phyloP scores from a whole-genome alignment of 2,113 vertebrate genomes.

The Odontesthes bonariensis region DNA sequence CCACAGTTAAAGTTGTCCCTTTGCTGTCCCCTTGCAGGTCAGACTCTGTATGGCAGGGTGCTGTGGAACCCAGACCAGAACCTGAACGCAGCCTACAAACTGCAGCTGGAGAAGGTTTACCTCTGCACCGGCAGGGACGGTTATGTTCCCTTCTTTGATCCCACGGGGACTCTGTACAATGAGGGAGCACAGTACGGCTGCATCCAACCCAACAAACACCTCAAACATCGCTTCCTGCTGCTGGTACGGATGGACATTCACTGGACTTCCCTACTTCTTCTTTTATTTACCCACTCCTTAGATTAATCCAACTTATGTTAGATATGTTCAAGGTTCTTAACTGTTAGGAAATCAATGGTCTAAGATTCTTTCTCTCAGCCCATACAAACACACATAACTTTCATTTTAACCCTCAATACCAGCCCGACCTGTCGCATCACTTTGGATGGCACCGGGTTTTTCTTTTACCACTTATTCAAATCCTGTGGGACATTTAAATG shows the following conservation, averaged over 20 bases:
- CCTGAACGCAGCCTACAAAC: conserved; percentile 92
- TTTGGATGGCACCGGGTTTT: no score
- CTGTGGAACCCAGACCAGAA: conserved; percentile 98
- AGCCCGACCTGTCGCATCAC: no score
- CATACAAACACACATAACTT: no score
- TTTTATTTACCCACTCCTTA: no score
- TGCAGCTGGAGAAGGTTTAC: conserved; percentile 97
- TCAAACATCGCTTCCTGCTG: conserved; percentile 95
- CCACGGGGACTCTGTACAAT: conserved; percentile 94
- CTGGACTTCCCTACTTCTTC: accelerated
- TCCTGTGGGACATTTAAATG: no score
- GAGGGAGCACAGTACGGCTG: conserved; percentile 98
- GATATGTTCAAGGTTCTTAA: no score
- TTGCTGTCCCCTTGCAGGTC: conserved; percentile 83
- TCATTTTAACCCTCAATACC: no score
- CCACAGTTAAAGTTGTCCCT: neutral
- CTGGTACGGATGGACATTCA: conserved; percentile 81
- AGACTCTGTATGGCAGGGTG: conserved; percentile 93
- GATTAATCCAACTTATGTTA: no score
- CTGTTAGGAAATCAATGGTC: no score
- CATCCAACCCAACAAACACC: conserved; percentile 95
- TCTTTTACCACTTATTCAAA: no score
- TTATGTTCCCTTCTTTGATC: conserved; percentile 97
- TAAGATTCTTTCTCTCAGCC: no score
- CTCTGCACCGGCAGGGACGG: conserved; percentile 95